phyloP scores from a whole-genome alignment of 2,888 invertebrate genomes.

The Drosophila meridionalis region DNA sequence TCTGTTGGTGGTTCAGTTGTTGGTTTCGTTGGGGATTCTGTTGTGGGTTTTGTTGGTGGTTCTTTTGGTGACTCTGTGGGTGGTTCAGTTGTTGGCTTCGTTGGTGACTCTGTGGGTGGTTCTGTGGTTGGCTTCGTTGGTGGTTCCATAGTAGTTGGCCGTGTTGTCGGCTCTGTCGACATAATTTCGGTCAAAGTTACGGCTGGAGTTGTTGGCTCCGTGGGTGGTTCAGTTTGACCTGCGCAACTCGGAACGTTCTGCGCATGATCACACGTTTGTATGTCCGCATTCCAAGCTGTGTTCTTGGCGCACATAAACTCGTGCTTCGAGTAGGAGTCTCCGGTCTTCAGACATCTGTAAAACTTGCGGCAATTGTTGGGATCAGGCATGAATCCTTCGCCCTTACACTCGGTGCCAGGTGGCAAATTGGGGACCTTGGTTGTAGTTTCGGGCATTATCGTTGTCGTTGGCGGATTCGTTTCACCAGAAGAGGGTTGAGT shows the following conservation, averaged over 20 bases:
- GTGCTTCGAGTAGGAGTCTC: constrained; percentile 81
- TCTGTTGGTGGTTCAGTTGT: constrained; percentile 44
- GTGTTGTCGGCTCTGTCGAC: constrained; percentile 45
- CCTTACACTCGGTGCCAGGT: constrained; percentile 85
- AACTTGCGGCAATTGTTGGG: constrained; percentile 87
- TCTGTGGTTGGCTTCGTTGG: constrained; percentile 10
- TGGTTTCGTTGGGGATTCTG: constrained; percentile 41
- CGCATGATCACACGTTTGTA: constrained; percentile 87
- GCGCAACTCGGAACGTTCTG: constrained; percentile 81
- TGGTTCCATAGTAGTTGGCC: constrained; percentile 40
- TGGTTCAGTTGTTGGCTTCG: constrained; percentile 36
- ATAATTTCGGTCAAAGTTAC: constrained; percentile 16
- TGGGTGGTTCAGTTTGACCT: constrained; percentile 63
- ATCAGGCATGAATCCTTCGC: constrained; percentile 88
- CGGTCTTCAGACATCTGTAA: constrained; percentile 87
- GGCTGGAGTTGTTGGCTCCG: constrained; percentile 36
- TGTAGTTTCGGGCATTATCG: constrained; percentile 59
- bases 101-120: constrained; percentile 37
- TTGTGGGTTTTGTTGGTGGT: constrained; percentile 29
- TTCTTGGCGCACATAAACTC: constrained; percentile 89
- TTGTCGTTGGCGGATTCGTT: constrained; percentile 49
- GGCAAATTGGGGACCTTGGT: constrained; percentile 77
- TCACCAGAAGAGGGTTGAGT: constrained; percentile 28
- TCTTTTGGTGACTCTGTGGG: constrained; percentile 28
- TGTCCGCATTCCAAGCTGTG: constrained; percentile 89